Conservation (phyloP, 2,888 invertebrate genomes). For the Pterobdella sp. region DNA sequence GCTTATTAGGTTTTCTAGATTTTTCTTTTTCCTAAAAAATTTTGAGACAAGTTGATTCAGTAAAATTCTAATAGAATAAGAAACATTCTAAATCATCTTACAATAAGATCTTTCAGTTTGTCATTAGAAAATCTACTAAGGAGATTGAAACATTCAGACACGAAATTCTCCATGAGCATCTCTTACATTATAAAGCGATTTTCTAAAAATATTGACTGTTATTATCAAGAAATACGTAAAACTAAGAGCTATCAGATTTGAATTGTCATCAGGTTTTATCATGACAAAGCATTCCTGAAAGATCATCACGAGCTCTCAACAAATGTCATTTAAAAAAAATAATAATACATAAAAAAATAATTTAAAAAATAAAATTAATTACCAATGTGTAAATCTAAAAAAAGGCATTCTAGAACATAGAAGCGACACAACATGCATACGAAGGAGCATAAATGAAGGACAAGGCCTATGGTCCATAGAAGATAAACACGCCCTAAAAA, state of each 20-base stretch:
- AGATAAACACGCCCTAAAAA: no score
- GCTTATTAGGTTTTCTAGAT: neutral
- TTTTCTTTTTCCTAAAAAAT: neutral
- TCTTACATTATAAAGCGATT: neutral
- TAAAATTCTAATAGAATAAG: no score
- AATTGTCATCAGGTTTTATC: neutral
- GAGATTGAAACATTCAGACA: neutral
- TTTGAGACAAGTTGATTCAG: no score
- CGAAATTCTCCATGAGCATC: neutral
- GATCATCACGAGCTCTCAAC: neutral
- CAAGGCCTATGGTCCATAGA: no score
- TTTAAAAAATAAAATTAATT: no score
- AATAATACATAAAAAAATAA: no score
- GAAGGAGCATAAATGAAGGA: no score
- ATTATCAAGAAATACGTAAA: neutral
- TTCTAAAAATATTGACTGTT: neutral
- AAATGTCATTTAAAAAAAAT: no score
- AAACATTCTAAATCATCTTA: no score
- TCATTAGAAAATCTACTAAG: neutral
- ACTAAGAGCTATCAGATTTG: neutral
- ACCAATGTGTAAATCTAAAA: no score
- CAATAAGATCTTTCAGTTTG: neutral
- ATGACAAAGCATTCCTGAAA: neutral
- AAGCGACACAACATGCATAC: no score
- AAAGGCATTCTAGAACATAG: no score